Evolutionary conservation across 2,888 invertebrate species (phyloP).

Genomic region (Philhelius pedissequus): DNA sequence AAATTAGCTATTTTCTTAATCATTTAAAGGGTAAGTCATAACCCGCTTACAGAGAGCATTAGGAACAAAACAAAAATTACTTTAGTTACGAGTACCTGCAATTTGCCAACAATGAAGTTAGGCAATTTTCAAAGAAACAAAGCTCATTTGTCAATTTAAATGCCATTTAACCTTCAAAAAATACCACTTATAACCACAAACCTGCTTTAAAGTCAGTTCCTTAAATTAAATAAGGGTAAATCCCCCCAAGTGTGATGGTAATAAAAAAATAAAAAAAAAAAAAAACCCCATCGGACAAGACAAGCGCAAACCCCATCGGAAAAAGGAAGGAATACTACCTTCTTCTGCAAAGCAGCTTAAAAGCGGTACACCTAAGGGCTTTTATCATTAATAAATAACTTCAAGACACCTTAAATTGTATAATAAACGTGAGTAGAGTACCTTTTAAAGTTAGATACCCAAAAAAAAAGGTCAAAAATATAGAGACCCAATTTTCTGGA

Average conservation of each 20-base stretch:
- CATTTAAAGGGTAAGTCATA: no score
- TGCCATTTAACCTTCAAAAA: neutral
- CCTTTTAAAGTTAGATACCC: constrained; percentile 30
- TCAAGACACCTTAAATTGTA: constrained; percentile 42
- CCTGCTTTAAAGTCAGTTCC: constrained; percentile 27
- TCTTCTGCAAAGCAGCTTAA: neutral
- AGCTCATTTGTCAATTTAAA: neutral
- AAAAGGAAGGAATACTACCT: neutral
- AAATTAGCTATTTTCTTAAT: no score
- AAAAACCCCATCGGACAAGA: neutral
- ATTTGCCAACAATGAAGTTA: no score
- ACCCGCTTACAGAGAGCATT: no score
- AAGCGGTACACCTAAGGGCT: constrained; percentile 18
- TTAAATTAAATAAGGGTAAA: constrained; percentile 36
- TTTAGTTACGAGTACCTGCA: no score
- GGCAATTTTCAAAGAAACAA: no score
- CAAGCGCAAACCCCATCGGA: no score
- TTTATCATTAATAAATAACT: constrained; percentile 61
- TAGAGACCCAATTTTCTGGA: constrained; percentile 35
- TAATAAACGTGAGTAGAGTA: constrained; percentile 43
- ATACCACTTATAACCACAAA: constrained; percentile 13
- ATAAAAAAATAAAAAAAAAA: neutral
- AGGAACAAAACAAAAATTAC: no score
- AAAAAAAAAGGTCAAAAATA: neutral
- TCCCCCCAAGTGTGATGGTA: neutral